Evolutionary conservation across 2,797 vertebrate species (phyloP).

Genomic region (Sciaenops ocellatus): DNA sequence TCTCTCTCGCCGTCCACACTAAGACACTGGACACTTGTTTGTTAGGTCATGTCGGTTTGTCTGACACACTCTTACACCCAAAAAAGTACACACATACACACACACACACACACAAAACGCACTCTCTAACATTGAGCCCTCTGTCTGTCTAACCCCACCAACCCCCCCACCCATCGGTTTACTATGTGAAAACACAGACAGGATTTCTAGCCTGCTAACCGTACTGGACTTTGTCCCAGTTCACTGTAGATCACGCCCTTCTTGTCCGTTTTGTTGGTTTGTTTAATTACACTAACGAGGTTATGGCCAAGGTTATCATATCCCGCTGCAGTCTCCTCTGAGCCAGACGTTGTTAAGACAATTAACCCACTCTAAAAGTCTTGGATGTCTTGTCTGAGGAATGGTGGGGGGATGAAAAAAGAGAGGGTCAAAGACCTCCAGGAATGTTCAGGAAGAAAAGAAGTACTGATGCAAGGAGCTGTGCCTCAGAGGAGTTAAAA

Average conservation of each 20-base stretch:
- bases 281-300: constrained; percentile 75
- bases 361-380: constrained; percentile 72
- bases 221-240: constrained; percentile 32
- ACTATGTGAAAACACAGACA: constrained; percentile 35
- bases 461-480: constrained; percentile 19
- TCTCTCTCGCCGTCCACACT: constrained; percentile 25
- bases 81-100: background rate
- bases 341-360: constrained; percentile 73
- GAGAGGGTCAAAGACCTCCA: constrained; percentile 31
- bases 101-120: constrained; percentile 27
- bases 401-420: constrained; percentile 3
- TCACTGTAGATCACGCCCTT: constrained; percentile 46
- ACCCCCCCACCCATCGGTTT: constrained; percentile 11
- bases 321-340: constrained; percentile 41
- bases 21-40: constrained; percentile 70
- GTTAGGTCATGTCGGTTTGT: constrained; percentile 52
- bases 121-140: constrained; percentile 49
- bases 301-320: constrained; percentile 73
- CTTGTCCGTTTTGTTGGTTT: constrained; percentile 55
- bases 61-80: constrained; percentile 55
- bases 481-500: background rate
- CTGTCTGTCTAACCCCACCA: constrained; percentile 35
- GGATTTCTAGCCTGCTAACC: constrained; percentile 9
- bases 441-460: constrained; percentile 56
- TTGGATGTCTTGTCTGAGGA: constrained; percentile 62